These are phyloP conservation scores for Struthio camelus DNA, from an alignment of 2,113 vertebrate species.

Conservation along the genomic window DNA sequence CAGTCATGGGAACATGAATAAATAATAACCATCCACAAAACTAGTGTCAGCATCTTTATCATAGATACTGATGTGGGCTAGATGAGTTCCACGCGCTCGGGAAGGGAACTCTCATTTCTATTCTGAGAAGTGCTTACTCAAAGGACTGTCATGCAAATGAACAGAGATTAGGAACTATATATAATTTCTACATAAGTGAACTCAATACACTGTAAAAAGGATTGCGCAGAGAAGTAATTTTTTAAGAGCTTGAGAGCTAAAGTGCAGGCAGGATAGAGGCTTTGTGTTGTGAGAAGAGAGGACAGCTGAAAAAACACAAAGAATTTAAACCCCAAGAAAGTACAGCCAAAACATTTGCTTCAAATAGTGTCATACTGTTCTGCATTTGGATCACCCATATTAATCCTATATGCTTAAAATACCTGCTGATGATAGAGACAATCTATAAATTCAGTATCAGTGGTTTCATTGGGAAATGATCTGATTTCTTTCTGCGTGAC, in stretches of 20 bases:
- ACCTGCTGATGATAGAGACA: not conserved
- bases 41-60: constrained; percentile 28
- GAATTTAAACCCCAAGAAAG: not conserved
- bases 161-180: not conserved
- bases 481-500: not conserved
- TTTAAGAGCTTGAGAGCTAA: not conserved
- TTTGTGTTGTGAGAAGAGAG: not conserved
- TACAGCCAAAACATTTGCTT: not conserved
- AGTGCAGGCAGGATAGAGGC: not conserved
- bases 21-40: not conserved
- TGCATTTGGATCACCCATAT: not conserved
- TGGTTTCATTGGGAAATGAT: not conserved
- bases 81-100: not conserved
- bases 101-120: not conserved
- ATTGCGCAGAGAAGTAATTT: not conserved
- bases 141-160: not conserved
- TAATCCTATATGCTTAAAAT: not conserved
- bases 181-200: not conserved
- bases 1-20: constrained; percentile 34
- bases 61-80: not conserved
- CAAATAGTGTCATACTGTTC: not conserved
- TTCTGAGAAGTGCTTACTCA: not conserved
- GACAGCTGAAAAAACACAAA: not conserved
- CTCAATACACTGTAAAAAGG: not conserved
- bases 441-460: not conserved